Evolutionary conservation across 2,113 vertebrate genomes (phyloP).

Genomic region (Sinocyclocheilus grahami): DNA sequence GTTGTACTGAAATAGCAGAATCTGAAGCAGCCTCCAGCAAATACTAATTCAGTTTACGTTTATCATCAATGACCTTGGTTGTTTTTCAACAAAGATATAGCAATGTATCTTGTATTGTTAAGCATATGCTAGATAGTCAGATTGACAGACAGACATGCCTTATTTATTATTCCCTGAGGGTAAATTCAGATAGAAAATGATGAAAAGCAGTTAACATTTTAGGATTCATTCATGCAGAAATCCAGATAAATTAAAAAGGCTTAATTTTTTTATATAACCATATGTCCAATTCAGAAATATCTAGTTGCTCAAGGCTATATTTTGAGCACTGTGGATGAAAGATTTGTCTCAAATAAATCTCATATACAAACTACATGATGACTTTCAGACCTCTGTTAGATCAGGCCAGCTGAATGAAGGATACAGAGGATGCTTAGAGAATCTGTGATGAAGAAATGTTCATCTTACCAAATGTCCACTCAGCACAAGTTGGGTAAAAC

Average conservation of each 20-base stretch:
- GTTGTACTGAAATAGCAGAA: background rate
- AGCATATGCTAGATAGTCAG: background rate
- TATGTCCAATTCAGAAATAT: slow-evolving; percentile 21
- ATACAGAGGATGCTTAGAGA: background rate
- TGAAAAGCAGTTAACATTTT: slow-evolving; percentile 13
- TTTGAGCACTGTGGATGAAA: background rate
- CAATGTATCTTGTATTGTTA: background rate
- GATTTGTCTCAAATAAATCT: background rate
- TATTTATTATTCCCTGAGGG: slow-evolving; percentile 26
- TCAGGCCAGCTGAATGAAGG: background rate
- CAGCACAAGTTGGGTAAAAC: slow-evolving; percentile 8
- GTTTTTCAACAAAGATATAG: background rate
- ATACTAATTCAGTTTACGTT: background rate
- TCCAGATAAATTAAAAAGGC: slow-evolving; percentile 27
- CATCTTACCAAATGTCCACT: background rate
- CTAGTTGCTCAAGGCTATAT: slow-evolving; percentile 28
- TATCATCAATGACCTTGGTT: slow-evolving; percentile 16
- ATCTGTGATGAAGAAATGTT: slow-evolving; percentile 7
- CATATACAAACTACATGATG: slow-evolving; percentile 5
- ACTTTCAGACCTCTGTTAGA: slow-evolving; percentile 15
- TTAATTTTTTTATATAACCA: slow-evolving; percentile 12
- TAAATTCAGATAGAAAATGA: slow-evolving; percentile 4
- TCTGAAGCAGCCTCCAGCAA: background rate
- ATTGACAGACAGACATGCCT: slow-evolving; percentile 15
- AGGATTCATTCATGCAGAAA: slow-evolving; percentile 37